phyloP scores from a whole-genome alignment of 2,113 vertebrate genomes.

The Xenopus tropicalis region UCB_Xtro_10.0 CM004443.2:137254001-137254500 shows the following conservation, averaged over 20 bases:
- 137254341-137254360: not conserved
- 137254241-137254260: slow-evolving; percentile 8
- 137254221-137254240: slow-evolving; percentile 1
- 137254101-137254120: too few species aligned
- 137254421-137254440: not conserved
- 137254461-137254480: too few species aligned
- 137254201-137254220: not conserved
- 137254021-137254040: too few species aligned
- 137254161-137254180: too few species aligned
- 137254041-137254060: too few species aligned
- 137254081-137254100: too few species aligned
- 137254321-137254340: slow-evolving; percentile 15
- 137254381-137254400: not conserved
- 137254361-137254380: not conserved
- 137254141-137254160: too few species aligned
- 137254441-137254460: too few species aligned
- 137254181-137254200: not conserved
- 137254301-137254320: slow-evolving; percentile 29
- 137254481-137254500: too few species aligned
- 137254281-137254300: not conserved
- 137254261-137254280: slow-evolving; percentile 10
- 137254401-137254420: slow-evolving; percentile 33
- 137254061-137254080: too few species aligned
- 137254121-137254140: too few species aligned
- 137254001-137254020: too few species aligned